These are phyloP conservation scores for Druon quercuslanigerum DNA, from an alignment of 1,140 invertebrate species.

Conservation along the genomic window DNA sequence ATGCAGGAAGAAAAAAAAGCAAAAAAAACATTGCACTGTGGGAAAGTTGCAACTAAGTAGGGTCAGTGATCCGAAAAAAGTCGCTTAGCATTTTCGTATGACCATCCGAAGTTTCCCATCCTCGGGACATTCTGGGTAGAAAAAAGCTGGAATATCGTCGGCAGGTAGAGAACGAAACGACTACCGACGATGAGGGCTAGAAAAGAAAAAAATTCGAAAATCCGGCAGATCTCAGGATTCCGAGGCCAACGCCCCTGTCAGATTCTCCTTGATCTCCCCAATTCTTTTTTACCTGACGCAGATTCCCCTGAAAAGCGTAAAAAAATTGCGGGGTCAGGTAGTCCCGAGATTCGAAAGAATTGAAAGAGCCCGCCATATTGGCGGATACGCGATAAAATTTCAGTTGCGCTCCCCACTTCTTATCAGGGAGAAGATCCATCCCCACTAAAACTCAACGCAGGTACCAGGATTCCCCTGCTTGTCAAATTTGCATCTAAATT, in stretches of 20 bases:
- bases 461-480: slow-evolving; percentile 33
- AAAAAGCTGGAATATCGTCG: slow-evolving; percentile 56
- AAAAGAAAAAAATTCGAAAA: slow-evolving; percentile 58
- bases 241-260: slow-evolving; percentile 40
- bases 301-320: slow-evolving; percentile 61
- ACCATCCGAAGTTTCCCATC: slow-evolving; percentile 57
- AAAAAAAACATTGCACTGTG: slow-evolving; percentile 40
- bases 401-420: slow-evolving; percentile 47
- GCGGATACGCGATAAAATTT: slow-evolving; percentile 48
- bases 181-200: slow-evolving; percentile 38
- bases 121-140: slow-evolving; percentile 37
- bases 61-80: slow-evolving; percentile 54
- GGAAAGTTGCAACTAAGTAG: slow-evolving; percentile 54
- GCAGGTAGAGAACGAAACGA: slow-evolving; percentile 56
- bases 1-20: slow-evolving; percentile 16
- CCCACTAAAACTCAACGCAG: slow-evolving; percentile 12
- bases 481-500: slow-evolving; percentile 49
- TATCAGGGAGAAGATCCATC: slow-evolving; percentile 25
- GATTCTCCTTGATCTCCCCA: slow-evolving; percentile 37
- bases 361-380: slow-evolving; percentile 33
- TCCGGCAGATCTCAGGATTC: slow-evolving; percentile 55
- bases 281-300: slow-evolving; percentile 63
- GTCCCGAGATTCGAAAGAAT: slow-evolving; percentile 12
- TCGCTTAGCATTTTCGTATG: slow-evolving; percentile 54
- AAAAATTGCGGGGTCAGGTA: slow-evolving; percentile 55